These are phyloP conservation scores for Opisthograptis luteolata DNA, from an alignment of 2,888 invertebrate genomes.

Conservation along the genomic window DNA sequence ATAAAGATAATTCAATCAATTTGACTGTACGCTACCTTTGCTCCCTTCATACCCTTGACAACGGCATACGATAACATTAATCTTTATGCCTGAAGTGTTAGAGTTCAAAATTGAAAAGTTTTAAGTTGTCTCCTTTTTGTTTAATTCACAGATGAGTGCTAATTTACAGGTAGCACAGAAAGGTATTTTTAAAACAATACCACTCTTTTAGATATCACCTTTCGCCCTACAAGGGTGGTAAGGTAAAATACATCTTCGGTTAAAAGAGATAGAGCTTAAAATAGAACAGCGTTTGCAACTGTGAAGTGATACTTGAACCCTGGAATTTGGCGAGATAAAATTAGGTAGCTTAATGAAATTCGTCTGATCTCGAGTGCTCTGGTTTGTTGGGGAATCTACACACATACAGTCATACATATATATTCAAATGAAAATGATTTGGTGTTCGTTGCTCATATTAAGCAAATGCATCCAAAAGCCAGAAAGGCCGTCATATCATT, in stretches of 20 bases:
- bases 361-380: background rate
- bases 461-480: too few species aligned
- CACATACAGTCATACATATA: background rate
- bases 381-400: background rate
- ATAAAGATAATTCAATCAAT: conserved; percentile 59
- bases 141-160: background rate
- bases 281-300: background rate
- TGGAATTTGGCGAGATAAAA: conserved; percentile 6
- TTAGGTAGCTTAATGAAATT: conserved; percentile 8
- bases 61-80: background rate
- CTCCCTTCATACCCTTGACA: conserved; percentile 31
- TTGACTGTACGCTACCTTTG: conserved; percentile 19
- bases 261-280: conserved; percentile 1
- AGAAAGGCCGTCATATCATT: too few species aligned
- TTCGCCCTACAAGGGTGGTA: too few species aligned
- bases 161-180: too few species aligned
- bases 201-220: too few species aligned
- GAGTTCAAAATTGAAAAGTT: background rate
- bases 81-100: background rate
- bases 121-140: background rate
- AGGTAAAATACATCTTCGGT: background rate
- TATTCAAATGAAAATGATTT: too few species aligned
- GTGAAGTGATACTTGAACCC: background rate
- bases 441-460: too few species aligned
- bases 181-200: too few species aligned